Evolutionary conservation across 2,113 vertebrate species (phyloP).

Genomic region (Dromiciops gliroides): DNA sequence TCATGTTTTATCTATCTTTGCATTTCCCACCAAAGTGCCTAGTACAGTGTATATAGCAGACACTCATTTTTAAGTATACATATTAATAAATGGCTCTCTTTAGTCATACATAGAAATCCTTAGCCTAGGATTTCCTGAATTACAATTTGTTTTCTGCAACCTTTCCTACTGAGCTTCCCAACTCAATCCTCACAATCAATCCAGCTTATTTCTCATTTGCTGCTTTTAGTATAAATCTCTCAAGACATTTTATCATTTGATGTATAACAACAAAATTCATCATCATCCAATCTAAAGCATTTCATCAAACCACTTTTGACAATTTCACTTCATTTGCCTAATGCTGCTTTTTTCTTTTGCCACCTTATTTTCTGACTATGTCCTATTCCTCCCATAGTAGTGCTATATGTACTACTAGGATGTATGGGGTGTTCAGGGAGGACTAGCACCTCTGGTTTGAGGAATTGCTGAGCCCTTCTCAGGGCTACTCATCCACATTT

Average conservation of each 20-base stretch:
- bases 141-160: not conserved
- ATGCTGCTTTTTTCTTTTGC: too few relatives aligned
- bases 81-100: not conserved
- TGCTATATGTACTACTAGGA: too few relatives aligned
- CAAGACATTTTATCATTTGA: too few relatives aligned
- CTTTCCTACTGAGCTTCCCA: not conserved
- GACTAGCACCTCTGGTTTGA: too few relatives aligned
- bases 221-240: not conserved
- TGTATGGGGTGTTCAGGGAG: too few relatives aligned
- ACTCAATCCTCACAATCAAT: not conserved
- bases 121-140: not conserved
- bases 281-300: not conserved
- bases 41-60: too few relatives aligned
- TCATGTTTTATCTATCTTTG: not conserved
- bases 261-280: not conserved
- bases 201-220: not conserved
- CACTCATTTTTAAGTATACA: not conserved
- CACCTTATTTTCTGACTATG: too few relatives aligned
- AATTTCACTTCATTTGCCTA: not conserved
- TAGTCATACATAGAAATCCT: not conserved
- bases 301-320: not conserved
- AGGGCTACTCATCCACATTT: not conserved
- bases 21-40: too few relatives aligned
- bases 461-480: too few relatives aligned
- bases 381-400: too few relatives aligned